Base-by-base conservation (phyloP, 2,888 invertebrate genomes). In the Himalopsyche japonica region DNA sequence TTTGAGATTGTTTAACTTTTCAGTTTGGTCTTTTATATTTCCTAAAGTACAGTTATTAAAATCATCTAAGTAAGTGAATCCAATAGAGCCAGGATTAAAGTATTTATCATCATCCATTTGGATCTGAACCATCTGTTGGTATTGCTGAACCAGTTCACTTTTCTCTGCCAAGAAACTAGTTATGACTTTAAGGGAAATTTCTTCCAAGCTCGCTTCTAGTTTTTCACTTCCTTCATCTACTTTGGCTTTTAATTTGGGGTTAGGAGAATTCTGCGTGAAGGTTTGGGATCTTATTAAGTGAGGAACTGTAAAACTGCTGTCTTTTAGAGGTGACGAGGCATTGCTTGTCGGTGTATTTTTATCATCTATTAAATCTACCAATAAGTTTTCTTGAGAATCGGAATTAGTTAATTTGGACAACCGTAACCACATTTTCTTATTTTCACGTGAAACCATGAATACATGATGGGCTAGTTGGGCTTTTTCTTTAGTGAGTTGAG, bases 401-500 rank as follows among this genome's bases (percentile, higher is more conserved):
- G 92, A 87, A 94, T 93, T 93, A 6, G 95, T 93, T 81, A 95
- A 90, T 89, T 92, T 92, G 0, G 93, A 94, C 82, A 97, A 91
- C 88, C 95, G 94, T 83, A 93, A 94, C 97, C 97, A 97, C 70
- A 97, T 90, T 87, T 95, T 95, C 88, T 95, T 94, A 89, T 97
- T 97, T 90, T 97, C 97, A 88, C 94, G 93, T 3, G 96, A 95
- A 12, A 97, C 96, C 95, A 97, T 96, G 88, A 93, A 94, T 43
- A 96, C 93, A 88, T 96, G 96, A 89, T 96, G 95, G 88, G 94
- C 93, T 0, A 97, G 90, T 88, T 96, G 96, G 0, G 94, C 93
- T 88, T 96, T 97, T 89, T 96, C 96, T 88, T 95, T 95, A 18
- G 92, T 93, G 83, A 97, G 90, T 86, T 95, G 95, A 27, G 94